A percentile compares a stretch with the other conserved stretches of the same genome.
Conservation (phyloP, 2,888 invertebrate genomes). For the Tachina fera region DNA sequence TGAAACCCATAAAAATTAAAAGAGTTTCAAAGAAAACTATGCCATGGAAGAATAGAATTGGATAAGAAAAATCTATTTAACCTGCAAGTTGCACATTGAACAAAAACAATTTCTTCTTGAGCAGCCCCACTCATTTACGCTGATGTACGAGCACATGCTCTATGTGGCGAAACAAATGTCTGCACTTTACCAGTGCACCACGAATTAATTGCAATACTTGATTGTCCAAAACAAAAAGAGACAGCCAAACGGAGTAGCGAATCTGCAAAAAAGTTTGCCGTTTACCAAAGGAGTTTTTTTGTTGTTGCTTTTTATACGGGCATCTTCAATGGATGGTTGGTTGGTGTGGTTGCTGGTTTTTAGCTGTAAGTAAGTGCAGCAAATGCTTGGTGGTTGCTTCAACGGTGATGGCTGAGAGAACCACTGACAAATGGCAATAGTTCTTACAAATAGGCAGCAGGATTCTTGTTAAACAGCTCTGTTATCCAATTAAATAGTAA, state of each 20-base stretch:
- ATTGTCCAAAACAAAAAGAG: slow-evolving; percentile 68
- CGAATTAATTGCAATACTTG: slow-evolving; percentile 76
- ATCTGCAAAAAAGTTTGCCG: slow-evolving; percentile 72
- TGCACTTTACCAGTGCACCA: slow-evolving; percentile 71
- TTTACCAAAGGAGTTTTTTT: slow-evolving; percentile 70
- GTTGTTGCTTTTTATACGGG: slow-evolving; percentile 27
- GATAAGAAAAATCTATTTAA: slow-evolving; percentile 44
- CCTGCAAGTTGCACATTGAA: slow-evolving; percentile 37
- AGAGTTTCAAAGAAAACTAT: slow-evolving; percentile 9
- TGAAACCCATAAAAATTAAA: slow-evolving; percentile 34
- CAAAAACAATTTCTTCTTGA: slow-evolving; percentile 31
- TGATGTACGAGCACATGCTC: slow-evolving; percentile 63
- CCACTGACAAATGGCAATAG: not conserved
- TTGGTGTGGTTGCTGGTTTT: slow-evolving; percentile 22
- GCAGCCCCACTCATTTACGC: slow-evolving; percentile 68
- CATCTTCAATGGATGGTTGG: slow-evolving; percentile 29
- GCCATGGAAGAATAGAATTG: not conserved
- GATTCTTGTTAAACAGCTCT: slow-evolving; percentile 12
- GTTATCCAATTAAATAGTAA: slow-evolving; percentile 2
- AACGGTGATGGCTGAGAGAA: not conserved
- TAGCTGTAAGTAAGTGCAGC: slow-evolving; percentile 1
- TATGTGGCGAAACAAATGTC: slow-evolving; percentile 73
- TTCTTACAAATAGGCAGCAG: not conserved
- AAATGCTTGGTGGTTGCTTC: not conserved
- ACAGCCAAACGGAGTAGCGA: not conserved